Base-by-base conservation (phyloP, 2,797 vertebrate genomes). In the Huso huso region DNA sequence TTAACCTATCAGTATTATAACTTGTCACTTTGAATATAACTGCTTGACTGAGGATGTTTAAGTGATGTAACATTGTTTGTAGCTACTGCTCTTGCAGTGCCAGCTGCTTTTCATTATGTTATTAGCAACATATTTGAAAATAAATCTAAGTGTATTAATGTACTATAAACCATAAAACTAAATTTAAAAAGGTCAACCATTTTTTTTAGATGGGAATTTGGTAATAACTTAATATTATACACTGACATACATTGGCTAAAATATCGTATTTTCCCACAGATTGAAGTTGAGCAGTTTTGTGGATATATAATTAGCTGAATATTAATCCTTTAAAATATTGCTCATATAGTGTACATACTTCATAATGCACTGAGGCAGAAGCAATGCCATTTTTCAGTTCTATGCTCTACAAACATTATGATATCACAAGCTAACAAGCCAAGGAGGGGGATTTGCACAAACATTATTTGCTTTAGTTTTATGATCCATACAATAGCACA, bases 401-500 rank as follows among this genome's bases (percentile, higher is more conserved):
- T 53, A n/a, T 66, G 64, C 65, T 66, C 74, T 68, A 76, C 75
- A 77, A 76, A 73, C 71, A 79, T 78, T 78, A 78, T 74, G 73
- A 67, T 72, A 74, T 78, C 79, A 79, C 72, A 70, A 75, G 77
- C 72, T 79, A 83, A 82, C 79, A 78, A 77, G 75, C 71, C 75
- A 66, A 75, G 65, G 53, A 65, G 59, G 60, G 13, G 69, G 75
- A 71, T 68, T 72, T 64, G 67, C 68, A 66, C 66, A 71, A 77
- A 77, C 79, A 81, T 81, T 82, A 83, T 84, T 82, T 78, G 83
- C 82, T 86, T 86, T 84, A 76, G 84, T 83, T 91, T 91, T 91
- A 91, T 88, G 89, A 84, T 76, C 80, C 84, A 75, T 88, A 83
- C 82, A 73, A 72, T 74, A 79, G 77, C 73, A 79, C 71, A 78